Evolutionary conservation across 2,797 vertebrate genomes (phyloP).

Genomic region (Myotis pilosus): DNA sequence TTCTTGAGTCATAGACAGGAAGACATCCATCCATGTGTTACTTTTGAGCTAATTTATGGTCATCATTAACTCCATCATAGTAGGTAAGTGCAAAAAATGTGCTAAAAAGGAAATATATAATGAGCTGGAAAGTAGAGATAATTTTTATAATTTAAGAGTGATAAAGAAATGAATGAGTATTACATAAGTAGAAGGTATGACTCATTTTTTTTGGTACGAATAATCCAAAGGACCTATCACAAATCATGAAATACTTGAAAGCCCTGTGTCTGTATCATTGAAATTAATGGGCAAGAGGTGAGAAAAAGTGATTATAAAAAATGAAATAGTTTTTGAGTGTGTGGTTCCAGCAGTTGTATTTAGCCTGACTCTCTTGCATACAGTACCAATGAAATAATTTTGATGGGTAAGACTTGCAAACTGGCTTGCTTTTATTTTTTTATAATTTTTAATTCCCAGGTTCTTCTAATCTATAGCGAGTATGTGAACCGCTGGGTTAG

Average conservation of each 20-base stretch:
- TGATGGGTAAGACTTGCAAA: background rate
- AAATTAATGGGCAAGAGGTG: background rate
- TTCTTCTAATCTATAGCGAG: background rate
- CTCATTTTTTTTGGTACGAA: constrained; percentile 41
- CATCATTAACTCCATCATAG: background rate
- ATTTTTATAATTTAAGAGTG: constrained; percentile 24
- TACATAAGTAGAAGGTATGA: background rate
- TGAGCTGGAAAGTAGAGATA: background rate
- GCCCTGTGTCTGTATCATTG: background rate
- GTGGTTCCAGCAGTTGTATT: background rate
- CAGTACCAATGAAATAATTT: background rate
- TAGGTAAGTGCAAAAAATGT: background rate
- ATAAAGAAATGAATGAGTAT: background rate
- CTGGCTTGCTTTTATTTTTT: background rate
- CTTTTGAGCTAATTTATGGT: background rate
- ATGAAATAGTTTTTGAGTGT: background rate
- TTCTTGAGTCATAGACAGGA: constrained; percentile 28
- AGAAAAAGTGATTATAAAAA: background rate
- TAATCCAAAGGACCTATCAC: background rate
- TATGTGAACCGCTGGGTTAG: background rate
- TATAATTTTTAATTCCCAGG: background rate
- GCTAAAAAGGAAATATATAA: background rate
- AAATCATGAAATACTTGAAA: background rate
- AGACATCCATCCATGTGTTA: background rate
- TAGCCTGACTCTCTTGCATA: background rate